A percentile compares a stretch with the other conserved stretches of the same genome.
phyloP scores from a whole-genome alignment of 2,797 vertebrate genomes.

The Apogon talboti region DNA sequence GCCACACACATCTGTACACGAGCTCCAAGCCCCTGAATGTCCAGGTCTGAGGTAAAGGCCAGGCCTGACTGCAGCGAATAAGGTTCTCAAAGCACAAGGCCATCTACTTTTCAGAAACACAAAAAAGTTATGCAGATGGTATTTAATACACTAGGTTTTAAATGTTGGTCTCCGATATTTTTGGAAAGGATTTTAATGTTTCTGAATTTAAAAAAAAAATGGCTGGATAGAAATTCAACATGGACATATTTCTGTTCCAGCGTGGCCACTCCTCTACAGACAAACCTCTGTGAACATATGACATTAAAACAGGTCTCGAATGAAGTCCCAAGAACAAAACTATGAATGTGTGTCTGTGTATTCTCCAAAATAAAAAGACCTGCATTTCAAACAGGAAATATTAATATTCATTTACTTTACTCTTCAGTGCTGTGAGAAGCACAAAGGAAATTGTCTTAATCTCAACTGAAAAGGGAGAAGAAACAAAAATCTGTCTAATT shows the following conservation, averaged over 20 bases:
- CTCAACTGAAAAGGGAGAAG: no score
- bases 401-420: neutral
- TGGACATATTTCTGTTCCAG: no score
- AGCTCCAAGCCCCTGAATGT: conserved; percentile 52
- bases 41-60: conserved; percentile 17
- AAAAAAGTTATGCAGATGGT: neutral
- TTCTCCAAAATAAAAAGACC: neutral
- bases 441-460: neutral
- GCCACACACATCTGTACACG: conserved; percentile 65
- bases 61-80: neutral
- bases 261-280: no score
- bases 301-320: neutral
- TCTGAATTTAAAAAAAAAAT: no score
- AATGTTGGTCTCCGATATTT: no score
- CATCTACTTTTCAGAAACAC: conserved; percentile 17
- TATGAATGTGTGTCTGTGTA: neutral
- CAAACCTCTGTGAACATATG: neutral
- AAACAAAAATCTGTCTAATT: neutral
- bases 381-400: neutral
- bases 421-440: neutral
- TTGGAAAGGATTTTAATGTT: no score
- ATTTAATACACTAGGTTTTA: no score
- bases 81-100: conserved; percentile 6
- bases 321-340: neutral
- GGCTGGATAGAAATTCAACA: no score